A percentile compares a stretch with the other conserved stretches of the same genome.
Conservation (phyloP, 1,140 invertebrate genomes). For the Scylla paramamosain region DNA sequence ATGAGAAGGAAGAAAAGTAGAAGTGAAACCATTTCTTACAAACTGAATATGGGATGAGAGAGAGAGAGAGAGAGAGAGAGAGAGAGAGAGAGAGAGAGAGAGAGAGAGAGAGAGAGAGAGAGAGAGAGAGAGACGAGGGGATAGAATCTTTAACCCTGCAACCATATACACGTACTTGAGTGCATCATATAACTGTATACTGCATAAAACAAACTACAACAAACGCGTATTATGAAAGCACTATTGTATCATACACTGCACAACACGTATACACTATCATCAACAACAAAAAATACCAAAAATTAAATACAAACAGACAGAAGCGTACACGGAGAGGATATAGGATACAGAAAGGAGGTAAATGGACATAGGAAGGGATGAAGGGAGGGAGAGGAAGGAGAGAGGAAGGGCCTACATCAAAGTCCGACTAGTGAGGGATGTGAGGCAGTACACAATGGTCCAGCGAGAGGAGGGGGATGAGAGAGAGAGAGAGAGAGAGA, state of each 20-base stretch:
- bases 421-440: neutral
- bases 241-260: too few species aligned
- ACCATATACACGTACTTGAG: too few species aligned
- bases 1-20: neutral
- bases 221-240: too few species aligned
- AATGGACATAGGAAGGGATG: neutral
- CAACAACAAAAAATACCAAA: too few species aligned
- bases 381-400: neutral
- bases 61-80: slow-evolving; percentile 20
- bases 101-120: slow-evolving; percentile 20
- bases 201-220: too few species aligned
- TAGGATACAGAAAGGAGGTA: too few species aligned
- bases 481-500: too few species aligned
- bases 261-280: too few species aligned
- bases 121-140: neutral
- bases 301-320: too few species aligned
- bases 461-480: neutral
- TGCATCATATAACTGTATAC: too few species aligned
- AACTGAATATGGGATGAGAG: neutral
- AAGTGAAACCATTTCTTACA: neutral
- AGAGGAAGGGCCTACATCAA: neutral
- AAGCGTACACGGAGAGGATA: too few species aligned
- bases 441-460: neutral
- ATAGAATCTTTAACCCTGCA: too few species aligned
- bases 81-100: slow-evolving; percentile 20